Evolutionary conservation across 2,888 invertebrate species (phyloP).

Genomic region (Hirtodrosophila duncani): DNA sequence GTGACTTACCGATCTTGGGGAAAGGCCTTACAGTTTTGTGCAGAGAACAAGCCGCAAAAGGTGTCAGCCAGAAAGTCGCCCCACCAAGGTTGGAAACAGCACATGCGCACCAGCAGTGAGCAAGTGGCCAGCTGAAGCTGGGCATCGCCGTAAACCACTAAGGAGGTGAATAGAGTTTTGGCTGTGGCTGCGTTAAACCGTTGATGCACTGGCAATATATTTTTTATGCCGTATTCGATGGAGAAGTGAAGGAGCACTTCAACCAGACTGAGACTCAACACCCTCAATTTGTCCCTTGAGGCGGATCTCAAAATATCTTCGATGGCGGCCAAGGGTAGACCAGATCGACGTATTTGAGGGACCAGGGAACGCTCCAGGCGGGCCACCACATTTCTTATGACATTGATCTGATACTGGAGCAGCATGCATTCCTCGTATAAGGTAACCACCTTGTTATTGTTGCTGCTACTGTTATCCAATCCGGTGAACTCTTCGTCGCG

Average conservation of each 20-base stretch:
- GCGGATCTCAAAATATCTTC: constrained; percentile 81
- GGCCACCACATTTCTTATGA: constrained; percentile 86
- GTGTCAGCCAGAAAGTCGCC: constrained; percentile 92
- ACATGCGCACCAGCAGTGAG: constrained; percentile 87
- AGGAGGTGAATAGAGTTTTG: constrained; percentile 84
- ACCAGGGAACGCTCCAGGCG: constrained; percentile 84
- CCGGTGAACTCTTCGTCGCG: constrained; percentile 81
- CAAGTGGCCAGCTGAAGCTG: constrained; percentile 88
- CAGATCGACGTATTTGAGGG: constrained; percentile 67
- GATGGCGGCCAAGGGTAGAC: constrained; percentile 47
- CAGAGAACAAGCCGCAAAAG: constrained; percentile 87
- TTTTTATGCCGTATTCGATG: constrained; percentile 81
- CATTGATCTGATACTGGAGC: constrained; percentile 92
- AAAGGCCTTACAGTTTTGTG: constrained; percentile 87
- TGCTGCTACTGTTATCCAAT: constrained; percentile 78
- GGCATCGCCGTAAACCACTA: constrained; percentile 88
- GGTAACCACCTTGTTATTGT: constrained; percentile 78
- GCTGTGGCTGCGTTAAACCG: constrained; percentile 79
- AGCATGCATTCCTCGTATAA: constrained; percentile 82
- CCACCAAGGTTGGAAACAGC: constrained; percentile 90
- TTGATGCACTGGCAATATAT: constrained; percentile 76
- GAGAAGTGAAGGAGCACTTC: constrained; percentile 88
- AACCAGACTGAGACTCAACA: constrained; percentile 88
- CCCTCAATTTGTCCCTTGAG: constrained; percentile 90
- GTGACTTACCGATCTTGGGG: constrained; percentile 88